A percentile compares a stretch with the other conserved stretches of the same genome.
Conservation (phyloP, 2,797 vertebrate species). For the Macrochelys suwanniensis region DNA sequence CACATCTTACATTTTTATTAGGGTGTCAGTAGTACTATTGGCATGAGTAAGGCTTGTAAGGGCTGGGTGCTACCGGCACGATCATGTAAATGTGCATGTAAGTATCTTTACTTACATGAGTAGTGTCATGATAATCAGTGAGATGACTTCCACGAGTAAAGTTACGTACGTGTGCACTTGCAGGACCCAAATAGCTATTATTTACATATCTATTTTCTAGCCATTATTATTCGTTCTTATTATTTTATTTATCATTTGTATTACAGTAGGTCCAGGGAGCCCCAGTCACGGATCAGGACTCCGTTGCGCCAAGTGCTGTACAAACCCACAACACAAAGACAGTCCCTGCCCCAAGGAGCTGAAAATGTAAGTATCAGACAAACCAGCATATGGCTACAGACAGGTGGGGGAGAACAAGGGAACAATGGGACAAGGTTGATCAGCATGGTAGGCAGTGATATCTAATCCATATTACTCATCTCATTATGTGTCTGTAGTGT, state of each 20-base stretch:
- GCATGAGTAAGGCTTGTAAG: background rate
- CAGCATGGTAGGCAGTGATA: too few relatives aligned
- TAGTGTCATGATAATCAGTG: background rate
- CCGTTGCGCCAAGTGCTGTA: too few relatives aligned
- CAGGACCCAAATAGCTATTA: background rate
- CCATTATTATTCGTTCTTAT: too few relatives aligned
- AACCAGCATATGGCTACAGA: background rate
- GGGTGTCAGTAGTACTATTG: background rate
- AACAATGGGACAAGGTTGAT: too few relatives aligned
- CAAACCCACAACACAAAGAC: too few relatives aligned
- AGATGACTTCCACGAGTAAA: background rate
- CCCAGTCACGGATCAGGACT: too few relatives aligned
- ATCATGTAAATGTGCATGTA: fast-evolving
- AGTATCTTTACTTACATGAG: background rate
- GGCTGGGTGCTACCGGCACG: fast-evolving
- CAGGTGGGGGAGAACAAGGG: background rate
- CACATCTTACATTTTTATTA: background rate
- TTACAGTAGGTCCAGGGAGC: too few relatives aligned
- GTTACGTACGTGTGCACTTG: background rate
- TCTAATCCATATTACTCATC: too few relatives aligned
- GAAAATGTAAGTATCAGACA: background rate
- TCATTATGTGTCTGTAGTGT: too few relatives aligned
- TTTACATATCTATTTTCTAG: too few relatives aligned
- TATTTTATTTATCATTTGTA: too few relatives aligned
- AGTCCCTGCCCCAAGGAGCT: background rate